Base-by-base conservation (phyloP, 2,797 vertebrate genomes). In the Linurgus olivaceus region DNA sequence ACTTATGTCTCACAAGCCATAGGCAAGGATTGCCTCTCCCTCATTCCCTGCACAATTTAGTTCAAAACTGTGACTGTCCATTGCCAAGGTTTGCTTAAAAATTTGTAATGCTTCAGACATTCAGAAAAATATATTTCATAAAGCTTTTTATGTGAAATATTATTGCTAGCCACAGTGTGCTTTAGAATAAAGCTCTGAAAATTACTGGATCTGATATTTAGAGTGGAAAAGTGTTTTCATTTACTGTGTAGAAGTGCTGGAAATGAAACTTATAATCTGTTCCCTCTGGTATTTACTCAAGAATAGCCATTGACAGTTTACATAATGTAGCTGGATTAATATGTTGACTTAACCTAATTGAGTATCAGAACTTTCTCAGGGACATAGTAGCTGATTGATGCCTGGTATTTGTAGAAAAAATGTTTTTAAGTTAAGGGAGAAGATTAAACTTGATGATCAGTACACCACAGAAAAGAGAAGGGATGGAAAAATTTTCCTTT, bases 231-330 rank as follows among this genome's bases (percentile, higher is more conserved):
- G 4, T 31, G 4, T 50, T 83, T 81, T 75, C 2, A 26, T 68
- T 65, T 48, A 7, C 55, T 71, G 11, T 0, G 0, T 35, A 55
- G 8, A 87, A 35, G 2, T 58, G 2, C 8, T 48, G 29, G 6
- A 37, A 59, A 74, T 59, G 23, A 66, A 70, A 54, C 13, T 42
- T 8, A 31, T 92, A 66, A 57, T 72, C 31, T 38, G 3, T 8
- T 38, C 5, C 6, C 4, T 29, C 3, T 7, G 23, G 17, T 68
- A 70, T 54, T 70, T 54, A 25, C 9, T 84, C 10, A 24, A 40
- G 29, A 90, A 62, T 54, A 65, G 48, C 20, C 23, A 42, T 26
- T 47, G 75, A n/a, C 20, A 24, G 0, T 44, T 75, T 59, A 16
- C 5, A 68, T n/a, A 23, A 10, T 40, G 3, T 48, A 68, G 21